Evolutionary conservation across 2,797 vertebrate genomes (phyloP), one percentile per base, ranked within the genome.

Genomic region (Babyrousa celebensis): DNA sequence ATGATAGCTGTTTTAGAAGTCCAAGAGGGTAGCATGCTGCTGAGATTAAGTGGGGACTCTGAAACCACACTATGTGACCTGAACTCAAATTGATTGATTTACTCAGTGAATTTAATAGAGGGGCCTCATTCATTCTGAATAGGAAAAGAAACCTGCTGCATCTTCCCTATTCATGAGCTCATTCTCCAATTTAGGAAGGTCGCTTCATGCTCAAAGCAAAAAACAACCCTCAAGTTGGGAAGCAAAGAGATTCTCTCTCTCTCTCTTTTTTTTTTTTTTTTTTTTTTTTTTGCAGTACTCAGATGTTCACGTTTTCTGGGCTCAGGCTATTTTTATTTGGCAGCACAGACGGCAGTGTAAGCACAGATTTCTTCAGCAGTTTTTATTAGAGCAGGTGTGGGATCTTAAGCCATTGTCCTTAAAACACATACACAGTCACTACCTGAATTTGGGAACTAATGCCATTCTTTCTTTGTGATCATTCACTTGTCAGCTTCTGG

Each of bases 11-110:
- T 98, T 98, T 98, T 95, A 98, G 97, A 96, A 98, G 94, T 98
- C 96, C 80, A 71, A 85, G 96, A 97, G 96, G 96, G 95, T 83
- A 89, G 95, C 72, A 7, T 20, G 96, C 96, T 96, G 97, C 60
- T 25, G 48, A 97, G 98, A 98, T 98, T 97, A 97, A 98, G 96
- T 94, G 96, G 97, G 96, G 96, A 96, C 97, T 98, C 97, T 54
- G 94, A 98, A 98, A 96, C 97, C 93, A 88, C 96, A 92, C 52
- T 96, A 97, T 98, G 98, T 99, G 98, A 98, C 10, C 67, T 98
- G 98, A 97, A 98, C 97, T 98, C 97, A 98, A 98, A 99, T 97
- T 92, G 97, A 98, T 97, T 98, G 97, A 98, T 99, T 98, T 98
- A 97, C 97, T 96, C 96, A 95, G 97, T 8, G 95, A 98, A 98